A percentile compares a stretch with the other conserved stretches of the same genome.
Conservation (phyloP, 2,888 invertebrate genomes). For the Morpho helenor region DNA sequence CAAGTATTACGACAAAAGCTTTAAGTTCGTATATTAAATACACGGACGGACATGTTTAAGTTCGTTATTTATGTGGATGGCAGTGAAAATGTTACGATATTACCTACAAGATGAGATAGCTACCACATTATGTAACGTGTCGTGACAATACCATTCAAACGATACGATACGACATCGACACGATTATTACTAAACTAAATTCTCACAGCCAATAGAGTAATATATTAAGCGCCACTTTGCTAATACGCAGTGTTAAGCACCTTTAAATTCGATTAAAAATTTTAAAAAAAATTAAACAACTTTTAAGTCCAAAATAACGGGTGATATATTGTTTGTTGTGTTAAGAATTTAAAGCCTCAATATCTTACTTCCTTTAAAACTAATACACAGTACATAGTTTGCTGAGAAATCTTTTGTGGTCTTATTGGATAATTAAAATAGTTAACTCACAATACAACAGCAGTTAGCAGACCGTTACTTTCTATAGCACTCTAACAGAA, state of each 20-base stretch:
- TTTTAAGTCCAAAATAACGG: too few species aligned
- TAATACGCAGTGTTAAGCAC: neutral
- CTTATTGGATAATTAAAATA: too few species aligned
- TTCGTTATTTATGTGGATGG: slow-evolving; percentile 6
- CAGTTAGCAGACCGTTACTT: too few species aligned
- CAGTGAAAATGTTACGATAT: slow-evolving; percentile 7
- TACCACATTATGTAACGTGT: slow-evolving; percentile 3
- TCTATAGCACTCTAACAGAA: slow-evolving; percentile 19
- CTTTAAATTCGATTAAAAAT: too few species aligned
- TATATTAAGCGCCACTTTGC: too few species aligned
- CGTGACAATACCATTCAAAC: neutral
- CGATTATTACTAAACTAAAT: neutral
- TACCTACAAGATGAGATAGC: neutral
- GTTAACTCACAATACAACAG: too few species aligned
- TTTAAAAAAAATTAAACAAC: too few species aligned
- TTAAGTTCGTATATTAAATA: slow-evolving; percentile 4
- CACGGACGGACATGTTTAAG: slow-evolving; percentile 1
- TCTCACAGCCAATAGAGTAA: neutral
- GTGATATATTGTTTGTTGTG: too few species aligned
- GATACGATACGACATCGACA: neutral
- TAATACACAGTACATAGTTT: too few species aligned
- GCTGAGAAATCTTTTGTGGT: too few species aligned
- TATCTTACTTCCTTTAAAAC: too few species aligned
- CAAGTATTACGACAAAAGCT: neutral
- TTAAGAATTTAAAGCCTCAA: too few species aligned